A percentile compares a stretch with the other conserved stretches of the same genome.
Conservation (phyloP, 2,888 invertebrate genomes). For the Erebia palarica region DNA sequence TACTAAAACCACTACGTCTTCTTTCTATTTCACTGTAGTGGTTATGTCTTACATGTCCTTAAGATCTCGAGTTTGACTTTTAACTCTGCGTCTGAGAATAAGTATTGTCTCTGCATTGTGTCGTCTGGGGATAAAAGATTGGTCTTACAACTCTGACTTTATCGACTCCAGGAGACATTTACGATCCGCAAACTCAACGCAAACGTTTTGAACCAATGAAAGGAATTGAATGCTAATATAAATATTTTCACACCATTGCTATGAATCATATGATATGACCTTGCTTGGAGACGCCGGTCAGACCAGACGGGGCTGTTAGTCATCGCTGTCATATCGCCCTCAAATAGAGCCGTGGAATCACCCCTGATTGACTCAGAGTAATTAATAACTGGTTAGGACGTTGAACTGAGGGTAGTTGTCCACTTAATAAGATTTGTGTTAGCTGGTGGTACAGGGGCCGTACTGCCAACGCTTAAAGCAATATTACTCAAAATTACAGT, state of each 20-base stretch:
- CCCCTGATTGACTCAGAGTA: slow-evolving; percentile 34
- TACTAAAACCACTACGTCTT: too few species aligned
- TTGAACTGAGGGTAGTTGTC: slow-evolving; percentile 6
- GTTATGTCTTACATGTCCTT: too few species aligned
- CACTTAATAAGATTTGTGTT: background rate
- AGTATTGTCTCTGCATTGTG: background rate
- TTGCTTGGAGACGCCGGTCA: slow-evolving; percentile 48
- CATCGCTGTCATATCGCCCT: slow-evolving; percentile 37
- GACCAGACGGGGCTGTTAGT: slow-evolving; percentile 43
- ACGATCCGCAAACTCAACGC: slow-evolving; percentile 12
- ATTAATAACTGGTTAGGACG: slow-evolving; percentile 19
- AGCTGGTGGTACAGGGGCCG: too few species aligned
- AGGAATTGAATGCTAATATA: slow-evolving; percentile 23
- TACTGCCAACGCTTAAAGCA: too few species aligned
- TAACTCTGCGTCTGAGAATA: background rate
- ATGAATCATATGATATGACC: slow-evolving; percentile 44
- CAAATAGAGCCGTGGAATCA: slow-evolving; percentile 31
- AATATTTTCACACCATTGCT: slow-evolving; percentile 21
- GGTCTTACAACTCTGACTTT: background rate
- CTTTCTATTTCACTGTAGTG: too few species aligned
- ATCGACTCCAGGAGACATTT: slow-evolving; percentile 12
- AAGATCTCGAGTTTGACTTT: too few species aligned
- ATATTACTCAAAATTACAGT: too few species aligned
- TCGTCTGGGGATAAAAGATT: background rate
- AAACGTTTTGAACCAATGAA: slow-evolving; percentile 5